These are phyloP conservation scores for Erinaceus europaeus DNA, from an alignment of 2,113 vertebrate species.

Conservation along the genomic window DNA sequence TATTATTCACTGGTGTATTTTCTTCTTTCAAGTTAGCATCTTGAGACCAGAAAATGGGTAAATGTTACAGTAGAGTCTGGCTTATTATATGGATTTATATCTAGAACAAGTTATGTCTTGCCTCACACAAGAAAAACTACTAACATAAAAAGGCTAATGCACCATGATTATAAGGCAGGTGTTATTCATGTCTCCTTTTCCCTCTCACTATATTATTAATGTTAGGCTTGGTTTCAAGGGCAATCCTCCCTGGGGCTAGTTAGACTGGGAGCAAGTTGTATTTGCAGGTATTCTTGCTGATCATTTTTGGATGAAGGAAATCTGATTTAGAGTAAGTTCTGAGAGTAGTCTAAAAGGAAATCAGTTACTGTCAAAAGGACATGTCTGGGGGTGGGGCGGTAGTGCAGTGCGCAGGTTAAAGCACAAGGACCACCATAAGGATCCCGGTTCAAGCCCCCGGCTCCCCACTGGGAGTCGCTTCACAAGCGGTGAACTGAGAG, in stretches of 20 bases:
- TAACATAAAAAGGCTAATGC: conserved; percentile 48
- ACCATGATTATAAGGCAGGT: conserved; percentile 60
- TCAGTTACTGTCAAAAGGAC: neutral
- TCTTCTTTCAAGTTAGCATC: conserved; percentile 54
- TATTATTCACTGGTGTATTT: conserved; percentile 29
- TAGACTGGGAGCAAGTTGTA: conserved; percentile 23
- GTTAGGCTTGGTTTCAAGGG: conserved; percentile 42
- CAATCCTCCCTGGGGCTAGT: conserved; percentile 3
- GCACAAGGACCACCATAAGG: no score
- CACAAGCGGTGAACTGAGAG: no score
- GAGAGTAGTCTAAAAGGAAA: neutral
- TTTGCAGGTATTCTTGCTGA: neutral
- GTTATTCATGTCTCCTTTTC: conserved; percentile 17
- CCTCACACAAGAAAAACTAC: conserved; percentile 44
- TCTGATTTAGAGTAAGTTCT: neutral
- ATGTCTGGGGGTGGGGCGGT: neutral
- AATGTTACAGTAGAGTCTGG: conserved; percentile 24
- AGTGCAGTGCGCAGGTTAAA: no score
- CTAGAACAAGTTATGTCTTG: conserved; percentile 62
- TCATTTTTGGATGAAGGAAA: conserved; percentile 45
- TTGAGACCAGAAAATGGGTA: conserved; percentile 55
- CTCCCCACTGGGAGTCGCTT: no score
- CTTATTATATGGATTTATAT: conserved; percentile 52
- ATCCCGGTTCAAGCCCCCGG: no score
- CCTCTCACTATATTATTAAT: conserved; percentile 54